Conservation (phyloP, 1,140 invertebrate species). For the Protaetia brevitarsis region DNA sequence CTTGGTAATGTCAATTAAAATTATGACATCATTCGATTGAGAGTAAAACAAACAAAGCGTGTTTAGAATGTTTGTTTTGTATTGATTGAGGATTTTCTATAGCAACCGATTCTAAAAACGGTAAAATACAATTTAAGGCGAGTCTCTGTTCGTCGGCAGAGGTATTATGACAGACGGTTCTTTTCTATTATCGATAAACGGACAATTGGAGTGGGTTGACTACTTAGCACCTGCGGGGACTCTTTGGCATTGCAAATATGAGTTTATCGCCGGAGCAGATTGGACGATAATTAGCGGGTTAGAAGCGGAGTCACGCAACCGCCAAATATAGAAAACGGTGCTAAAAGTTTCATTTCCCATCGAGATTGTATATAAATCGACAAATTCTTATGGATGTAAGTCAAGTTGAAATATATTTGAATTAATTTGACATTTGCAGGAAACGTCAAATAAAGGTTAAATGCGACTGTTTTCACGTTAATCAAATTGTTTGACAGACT, state of each 20-base stretch:
- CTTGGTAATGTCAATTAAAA: too few relatives aligned
- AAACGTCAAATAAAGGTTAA: background rate
- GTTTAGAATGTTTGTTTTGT: too few relatives aligned
- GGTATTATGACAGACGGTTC: constrained; percentile 40
- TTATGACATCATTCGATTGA: too few relatives aligned
- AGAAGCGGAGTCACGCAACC: constrained; percentile 43
- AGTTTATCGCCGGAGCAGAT: constrained; percentile 43
- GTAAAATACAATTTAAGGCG: background rate
- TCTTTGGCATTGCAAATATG: constrained; percentile 46
- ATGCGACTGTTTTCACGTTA: background rate
- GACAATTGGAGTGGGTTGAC: constrained; percentile 44
- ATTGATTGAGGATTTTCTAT: too few relatives aligned
- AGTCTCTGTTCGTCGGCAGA: background rate
- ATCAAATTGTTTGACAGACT: background rate
- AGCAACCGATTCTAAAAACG: too few relatives aligned
- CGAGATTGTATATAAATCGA: constrained; percentile 44
- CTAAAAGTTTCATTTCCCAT: constrained; percentile 45
- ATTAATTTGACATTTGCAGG: too few relatives aligned
- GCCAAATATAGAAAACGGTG: constrained; percentile 42
- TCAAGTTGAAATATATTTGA: background rate
- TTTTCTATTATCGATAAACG: constrained; percentile 43
- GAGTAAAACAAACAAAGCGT: too few relatives aligned
- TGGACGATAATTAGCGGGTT: constrained; percentile 45
- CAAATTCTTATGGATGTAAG: constrained; percentile 47
- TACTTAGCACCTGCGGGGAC: constrained; percentile 38